Conservation (phyloP, 2,888 invertebrate species). For the Lordiphosa fenestrarum region DNA sequence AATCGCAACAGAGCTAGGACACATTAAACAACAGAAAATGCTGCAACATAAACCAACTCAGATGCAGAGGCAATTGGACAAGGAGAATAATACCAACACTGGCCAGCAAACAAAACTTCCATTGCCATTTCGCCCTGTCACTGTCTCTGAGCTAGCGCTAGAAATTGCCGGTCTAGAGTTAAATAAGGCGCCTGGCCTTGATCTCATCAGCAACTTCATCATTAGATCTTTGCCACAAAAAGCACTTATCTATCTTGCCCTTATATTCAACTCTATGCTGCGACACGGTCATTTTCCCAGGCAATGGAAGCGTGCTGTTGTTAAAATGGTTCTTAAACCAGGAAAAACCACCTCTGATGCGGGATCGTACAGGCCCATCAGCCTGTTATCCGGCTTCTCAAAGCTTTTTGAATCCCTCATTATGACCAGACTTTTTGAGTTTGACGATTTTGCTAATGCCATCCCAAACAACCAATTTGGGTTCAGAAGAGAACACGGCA, state of each 20-base stretch:
- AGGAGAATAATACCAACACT: too few relatives aligned
- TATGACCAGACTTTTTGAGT: not conserved
- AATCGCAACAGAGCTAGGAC: not conserved
- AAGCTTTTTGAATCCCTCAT: not conserved
- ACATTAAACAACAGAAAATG: not conserved
- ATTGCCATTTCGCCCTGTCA: not conserved
- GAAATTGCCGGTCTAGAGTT: not conserved
- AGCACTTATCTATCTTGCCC: not conserved
- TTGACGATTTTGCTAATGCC: too few relatives aligned
- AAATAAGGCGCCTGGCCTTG: not conserved
- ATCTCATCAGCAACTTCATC: not conserved
- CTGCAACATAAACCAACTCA: too few relatives aligned
- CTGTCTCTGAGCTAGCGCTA: not conserved
- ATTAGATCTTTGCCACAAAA: not conserved
- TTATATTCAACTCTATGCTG: conserved; percentile 2
- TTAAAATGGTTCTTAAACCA: conserved; percentile 1
- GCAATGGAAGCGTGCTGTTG: not conserved
- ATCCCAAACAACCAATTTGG: conserved; percentile 10
- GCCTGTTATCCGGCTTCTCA: not conserved
- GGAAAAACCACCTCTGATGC: not conserved
- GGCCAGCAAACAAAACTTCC: too few relatives aligned
- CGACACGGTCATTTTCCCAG: not conserved
- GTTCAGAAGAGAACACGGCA: conserved; percentile 1
- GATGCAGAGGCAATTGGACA: too few relatives aligned
- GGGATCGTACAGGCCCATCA: not conserved